Conservation (phyloP, 2,113 vertebrate genomes). For the Saiga tatarica region DNA sequence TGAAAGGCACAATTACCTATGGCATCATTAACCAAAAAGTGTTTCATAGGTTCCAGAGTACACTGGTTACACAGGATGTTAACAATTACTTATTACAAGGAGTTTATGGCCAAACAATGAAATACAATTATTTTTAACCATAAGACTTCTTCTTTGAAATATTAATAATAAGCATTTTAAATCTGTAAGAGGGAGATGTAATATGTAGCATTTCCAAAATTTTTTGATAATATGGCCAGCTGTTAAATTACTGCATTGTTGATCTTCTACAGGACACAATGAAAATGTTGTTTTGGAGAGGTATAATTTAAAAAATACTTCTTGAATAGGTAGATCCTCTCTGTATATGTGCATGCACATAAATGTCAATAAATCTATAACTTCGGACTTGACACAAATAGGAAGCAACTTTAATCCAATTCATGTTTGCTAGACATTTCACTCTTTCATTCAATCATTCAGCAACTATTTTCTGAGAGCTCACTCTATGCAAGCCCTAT, state of each 20-base stretch:
- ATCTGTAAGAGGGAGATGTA: not conserved
- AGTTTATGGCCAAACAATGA: not conserved
- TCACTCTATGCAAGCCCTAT: not conserved
- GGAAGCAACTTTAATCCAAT: not conserved
- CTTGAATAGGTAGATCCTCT: not conserved
- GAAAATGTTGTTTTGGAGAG: not conserved
- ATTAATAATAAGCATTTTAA: not conserved
- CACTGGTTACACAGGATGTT: not conserved
- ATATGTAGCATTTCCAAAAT: not conserved
- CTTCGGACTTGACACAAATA: not conserved
- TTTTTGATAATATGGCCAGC: not conserved
- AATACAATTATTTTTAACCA: not conserved
- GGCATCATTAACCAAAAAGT: not conserved
- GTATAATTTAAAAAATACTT: not conserved
- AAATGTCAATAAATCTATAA: not conserved
- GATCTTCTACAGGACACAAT: not conserved
- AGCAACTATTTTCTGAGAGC: not conserved
- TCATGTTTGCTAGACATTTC: not conserved
- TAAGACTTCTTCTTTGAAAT: not conserved
- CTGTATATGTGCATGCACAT: not conserved
- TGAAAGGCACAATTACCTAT: not conserved
- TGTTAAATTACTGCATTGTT: not conserved
- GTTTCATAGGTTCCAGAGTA: not conserved
- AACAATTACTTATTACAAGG: not conserved
- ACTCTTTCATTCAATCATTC: not conserved